A percentile compares a stretch with the other conserved stretches of the same genome.
phyloP scores from a whole-genome alignment of 2,888 invertebrate genomes.

The Metellina segmentata region DNA sequence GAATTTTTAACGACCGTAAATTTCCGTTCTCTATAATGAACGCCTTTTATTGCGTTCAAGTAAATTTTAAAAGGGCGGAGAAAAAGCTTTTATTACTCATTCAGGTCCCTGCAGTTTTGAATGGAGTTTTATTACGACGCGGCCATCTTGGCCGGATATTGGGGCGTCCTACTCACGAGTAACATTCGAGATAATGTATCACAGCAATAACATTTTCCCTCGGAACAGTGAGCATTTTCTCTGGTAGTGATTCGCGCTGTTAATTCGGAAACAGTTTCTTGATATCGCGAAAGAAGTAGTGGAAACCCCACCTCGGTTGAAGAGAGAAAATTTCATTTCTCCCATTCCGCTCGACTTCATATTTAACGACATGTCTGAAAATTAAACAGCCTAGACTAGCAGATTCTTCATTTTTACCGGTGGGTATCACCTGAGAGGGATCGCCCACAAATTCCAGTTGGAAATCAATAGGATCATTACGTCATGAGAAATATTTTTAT shows the following conservation, averaged over 20 bases:
- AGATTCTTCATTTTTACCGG: constrained; percentile 53
- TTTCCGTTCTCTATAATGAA: background rate
- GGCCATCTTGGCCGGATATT: background rate
- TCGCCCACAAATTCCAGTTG: background rate
- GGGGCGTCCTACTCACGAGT: no score
- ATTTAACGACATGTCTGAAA: constrained; percentile 59
- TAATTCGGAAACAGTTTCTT: background rate
- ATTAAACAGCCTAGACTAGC: constrained; percentile 52
- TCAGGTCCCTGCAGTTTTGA: background rate
- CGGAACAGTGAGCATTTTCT: constrained; percentile 15
- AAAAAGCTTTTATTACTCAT: constrained; percentile 1
- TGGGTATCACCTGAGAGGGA: background rate
- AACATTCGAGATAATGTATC: background rate
- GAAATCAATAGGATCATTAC: no score
- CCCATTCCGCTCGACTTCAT: constrained; percentile 51
- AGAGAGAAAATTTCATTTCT: constrained; percentile 54
- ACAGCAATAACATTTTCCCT: constrained; percentile 16
- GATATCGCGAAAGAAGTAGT: constrained; percentile 25
- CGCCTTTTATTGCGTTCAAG: background rate
- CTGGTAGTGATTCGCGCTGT: constrained; percentile 33
- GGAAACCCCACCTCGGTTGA: constrained; percentile 15
- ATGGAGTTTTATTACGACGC: background rate
- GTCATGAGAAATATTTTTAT: no score
- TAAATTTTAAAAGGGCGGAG: background rate
- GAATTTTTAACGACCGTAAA: background rate